A percentile compares a stretch with the other conserved stretches of the same genome.
Conservation (phyloP, 2,113 vertebrate species). For the Deroptyus accipitrinus region DNA sequence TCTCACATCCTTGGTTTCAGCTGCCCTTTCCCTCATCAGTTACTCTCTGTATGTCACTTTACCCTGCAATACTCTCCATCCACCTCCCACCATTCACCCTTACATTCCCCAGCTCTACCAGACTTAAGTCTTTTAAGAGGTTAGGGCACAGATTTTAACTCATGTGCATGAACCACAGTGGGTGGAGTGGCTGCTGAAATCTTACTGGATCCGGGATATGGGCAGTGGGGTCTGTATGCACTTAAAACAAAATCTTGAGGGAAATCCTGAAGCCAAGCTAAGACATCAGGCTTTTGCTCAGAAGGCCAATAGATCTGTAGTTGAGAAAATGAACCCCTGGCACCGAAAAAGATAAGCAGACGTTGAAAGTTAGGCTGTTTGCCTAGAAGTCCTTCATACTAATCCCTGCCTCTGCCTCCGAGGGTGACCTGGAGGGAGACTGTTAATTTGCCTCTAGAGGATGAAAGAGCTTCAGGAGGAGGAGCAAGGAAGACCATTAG, state of each 20-base stretch:
- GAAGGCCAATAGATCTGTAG: background rate
- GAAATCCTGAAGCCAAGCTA: slow-evolving; percentile 43
- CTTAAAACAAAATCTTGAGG: slow-evolving; percentile 5
- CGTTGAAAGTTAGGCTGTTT: slow-evolving; percentile 24
- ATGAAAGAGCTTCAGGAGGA: background rate
- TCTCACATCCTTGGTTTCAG: background rate
- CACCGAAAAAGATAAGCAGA: slow-evolving; percentile 3
- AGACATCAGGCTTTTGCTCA: background rate
- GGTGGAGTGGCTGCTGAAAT: slow-evolving; percentile 31
- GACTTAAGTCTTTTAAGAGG: background rate
- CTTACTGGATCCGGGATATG: background rate
- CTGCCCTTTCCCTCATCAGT: background rate
- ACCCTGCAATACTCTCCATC: background rate
- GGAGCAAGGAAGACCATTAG: background rate
- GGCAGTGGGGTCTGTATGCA: background rate
- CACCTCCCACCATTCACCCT: background rate
- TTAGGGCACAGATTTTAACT: background rate
- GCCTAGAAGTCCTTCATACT: background rate
- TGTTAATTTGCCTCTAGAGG: slow-evolving; percentile 3
- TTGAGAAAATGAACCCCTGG: slow-evolving; percentile 18
- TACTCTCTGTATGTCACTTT: background rate
- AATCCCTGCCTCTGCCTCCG: background rate
- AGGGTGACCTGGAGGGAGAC: background rate
- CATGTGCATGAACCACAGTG: background rate
- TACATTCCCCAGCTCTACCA: background rate